Evolutionary conservation across 2,113 vertebrate genomes (phyloP), one percentile per base, ranked within the genome.

Genomic region (Proterorhinus semilunaris): DNA sequence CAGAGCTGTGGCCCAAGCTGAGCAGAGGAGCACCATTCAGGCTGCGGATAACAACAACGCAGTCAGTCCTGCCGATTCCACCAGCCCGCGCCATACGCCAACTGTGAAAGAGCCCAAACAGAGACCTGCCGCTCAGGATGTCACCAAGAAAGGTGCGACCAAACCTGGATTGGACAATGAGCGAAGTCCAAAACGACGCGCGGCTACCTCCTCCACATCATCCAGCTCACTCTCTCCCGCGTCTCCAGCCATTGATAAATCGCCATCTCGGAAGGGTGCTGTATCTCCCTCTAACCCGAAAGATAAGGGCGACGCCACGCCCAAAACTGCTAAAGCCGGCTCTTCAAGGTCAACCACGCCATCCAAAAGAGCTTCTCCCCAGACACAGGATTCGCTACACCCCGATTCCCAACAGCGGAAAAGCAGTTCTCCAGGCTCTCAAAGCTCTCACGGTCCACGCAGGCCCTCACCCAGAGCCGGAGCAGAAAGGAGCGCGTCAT

Each of bases 31-130:
- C 75, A 85, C 94, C 4, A 53, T 82, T 62, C 92, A 92, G 27
- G 81, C 94, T 16, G 95, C 75, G 46, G 86, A 96, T 72, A 97
- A 96, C 91, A 98, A 96, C 89, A 96, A 95, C 75, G 92, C 91
- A 27, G 94, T 93, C 0, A 87, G 72, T 8, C 92, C 92, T 17
- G 91, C 94, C 50, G 95, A 97, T 70, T 95, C 95, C 88, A 91
- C 93, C 0, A 93, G 95, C 71, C 90, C 87, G 42, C 81, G 88
- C 48, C 94, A 95, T 8, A 93, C 91, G 55, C 92, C 91, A 9
- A 88, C 93, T 0, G 88, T 93, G 43, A 97, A 95, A 83, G 98
- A 98, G n/a, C 77, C 63, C 1, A 96, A 93, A 67, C 88, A 85
- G 54, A 92, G 91, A 36, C 87, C 79, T 63, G 92, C 86, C n/a